phyloP scores from a whole-genome alignment of 2,888 invertebrate species.

The Eupithecia inturbata region DNA sequence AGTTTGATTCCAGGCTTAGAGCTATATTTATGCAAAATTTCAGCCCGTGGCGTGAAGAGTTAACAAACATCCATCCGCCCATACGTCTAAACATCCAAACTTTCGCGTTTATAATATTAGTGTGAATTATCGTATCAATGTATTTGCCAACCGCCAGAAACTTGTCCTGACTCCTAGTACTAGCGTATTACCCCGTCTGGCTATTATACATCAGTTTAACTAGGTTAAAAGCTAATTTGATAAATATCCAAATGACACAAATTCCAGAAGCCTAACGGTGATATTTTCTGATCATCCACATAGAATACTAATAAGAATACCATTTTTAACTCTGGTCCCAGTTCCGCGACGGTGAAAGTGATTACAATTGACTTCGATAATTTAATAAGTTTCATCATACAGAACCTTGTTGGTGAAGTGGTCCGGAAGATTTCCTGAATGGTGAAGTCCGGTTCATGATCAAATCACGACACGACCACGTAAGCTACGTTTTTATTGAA shows the following conservation, averaged over 20 bases:
- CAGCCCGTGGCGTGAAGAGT: no score
- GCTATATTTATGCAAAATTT: no score
- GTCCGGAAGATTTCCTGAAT: not conserved
- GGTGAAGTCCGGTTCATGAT: not conserved
- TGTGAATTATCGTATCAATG: no score
- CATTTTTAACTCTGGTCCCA: slow-evolving; percentile 50
- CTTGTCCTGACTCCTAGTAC: no score
- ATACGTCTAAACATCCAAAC: no score
- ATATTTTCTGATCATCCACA: slow-evolving; percentile 60
- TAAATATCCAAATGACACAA: slow-evolving; percentile 50
- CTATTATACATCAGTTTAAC: not conserved
- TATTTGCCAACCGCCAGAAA: no score
- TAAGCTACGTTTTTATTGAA: not conserved
- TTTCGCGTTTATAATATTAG: no score
- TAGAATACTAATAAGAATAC: slow-evolving; percentile 66
- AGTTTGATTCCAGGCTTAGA: no score
- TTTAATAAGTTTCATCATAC: slow-evolving; percentile 45
- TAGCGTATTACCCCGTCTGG: no score
- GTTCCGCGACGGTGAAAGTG: slow-evolving; percentile 71
- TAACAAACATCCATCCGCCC: no score
- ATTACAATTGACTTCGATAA: slow-evolving; percentile 55
- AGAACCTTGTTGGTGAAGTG: not conserved
- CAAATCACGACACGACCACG: not conserved
- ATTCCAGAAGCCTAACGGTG: slow-evolving; percentile 61
- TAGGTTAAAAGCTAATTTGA: not conserved